Base-by-base conservation (phyloP, 2,113 vertebrate genomes). In the Camelus bactrianus region DNA sequence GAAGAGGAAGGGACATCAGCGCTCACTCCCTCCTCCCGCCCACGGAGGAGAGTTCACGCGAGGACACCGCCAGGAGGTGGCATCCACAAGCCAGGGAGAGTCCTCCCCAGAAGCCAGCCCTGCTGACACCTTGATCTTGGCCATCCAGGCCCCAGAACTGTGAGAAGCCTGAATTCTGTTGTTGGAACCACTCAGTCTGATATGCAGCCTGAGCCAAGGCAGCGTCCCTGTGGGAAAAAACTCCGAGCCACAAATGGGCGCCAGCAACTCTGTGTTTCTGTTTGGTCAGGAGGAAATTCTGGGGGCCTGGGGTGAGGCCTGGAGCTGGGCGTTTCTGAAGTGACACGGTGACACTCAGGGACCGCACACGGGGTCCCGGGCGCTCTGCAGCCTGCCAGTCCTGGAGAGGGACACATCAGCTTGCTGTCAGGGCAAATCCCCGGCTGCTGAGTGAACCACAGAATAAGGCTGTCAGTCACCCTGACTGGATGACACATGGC, bases 391-490 rank as follows among this genome's bases (percentile, higher is more conserved):
- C 83, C 95, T 97, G 97, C 96, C 97, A 92, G 46, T 97, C 91
- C 88, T 89, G 16, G n/a, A 79, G 95, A 54, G 5, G 83, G 82
- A 83, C 95, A 82, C 58, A 17, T 92, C 81, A 72, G 89, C 56
- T 35, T 14, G 56, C 91, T 97, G 80, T 98, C 96, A 97, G 67
- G 84, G 85, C 89, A 93, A 89, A 92, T 93, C 97, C 92, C 80
- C 62, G 56, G 91, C n/a, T 52, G 26, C 89, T 38, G 73, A 65
- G n/a, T 73, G 89, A 62, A 64, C 72, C 46, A 16, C 64, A 76
- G 82, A 96, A 76, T 89, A 91, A 96, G 67, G 77, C 95, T 97
- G 96, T 97, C 96, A 96, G 82, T 97, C 97, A 98, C 48, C 38
- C 87, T 95, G 83, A 72, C 70, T n/a, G 42, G 85, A 72, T 72